Evolutionary conservation across 2,888 invertebrate genomes (phyloP).

Genomic region (Augochlorella aurata): DNA sequence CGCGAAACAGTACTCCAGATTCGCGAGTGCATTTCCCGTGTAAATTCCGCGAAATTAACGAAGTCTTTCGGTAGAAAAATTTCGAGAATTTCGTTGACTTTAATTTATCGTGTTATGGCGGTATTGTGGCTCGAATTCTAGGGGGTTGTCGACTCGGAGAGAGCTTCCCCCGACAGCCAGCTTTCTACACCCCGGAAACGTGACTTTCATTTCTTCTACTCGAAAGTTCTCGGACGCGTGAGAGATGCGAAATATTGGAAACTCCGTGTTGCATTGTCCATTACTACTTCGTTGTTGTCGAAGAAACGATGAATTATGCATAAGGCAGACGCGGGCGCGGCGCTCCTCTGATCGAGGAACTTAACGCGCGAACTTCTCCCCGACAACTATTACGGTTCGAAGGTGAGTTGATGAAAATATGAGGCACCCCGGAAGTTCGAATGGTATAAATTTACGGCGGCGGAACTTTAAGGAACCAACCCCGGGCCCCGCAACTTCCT

Average conservation of each 20-base stretch:
- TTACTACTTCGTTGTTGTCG: slow-evolving; percentile 32
- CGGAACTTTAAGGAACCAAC: not conserved
- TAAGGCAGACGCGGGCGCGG: slow-evolving; percentile 17
- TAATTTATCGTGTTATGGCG: not conserved
- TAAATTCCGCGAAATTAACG: not conserved
- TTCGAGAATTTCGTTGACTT: not conserved
- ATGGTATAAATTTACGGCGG: slow-evolving; percentile 19
- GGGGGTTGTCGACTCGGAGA: not conserved
- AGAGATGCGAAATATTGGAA: slow-evolving; percentile 31
- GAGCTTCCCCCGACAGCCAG: not conserved
- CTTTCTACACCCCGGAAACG: not conserved
- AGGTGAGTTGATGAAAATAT: slow-evolving; percentile 33
- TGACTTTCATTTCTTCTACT: slow-evolving; percentile 25
- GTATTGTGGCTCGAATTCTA: not conserved
- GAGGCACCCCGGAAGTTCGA: slow-evolving; percentile 21
- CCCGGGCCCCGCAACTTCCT: not conserved
- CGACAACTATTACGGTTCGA: slow-evolving; percentile 26
- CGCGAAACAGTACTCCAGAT: not conserved
- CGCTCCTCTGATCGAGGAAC: slow-evolving; percentile 26
- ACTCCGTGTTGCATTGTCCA: slow-evolving; percentile 31
- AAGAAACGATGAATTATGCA: slow-evolving; percentile 39
- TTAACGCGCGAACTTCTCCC: slow-evolving; percentile 26
- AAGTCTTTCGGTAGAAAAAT: not conserved
- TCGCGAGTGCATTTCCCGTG: not conserved
- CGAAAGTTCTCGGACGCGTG: slow-evolving; percentile 22